These are phyloP conservation scores for Ectropis crepuscularia DNA, from an alignment of 2,888 invertebrate species.

Conservation along the genomic window DNA sequence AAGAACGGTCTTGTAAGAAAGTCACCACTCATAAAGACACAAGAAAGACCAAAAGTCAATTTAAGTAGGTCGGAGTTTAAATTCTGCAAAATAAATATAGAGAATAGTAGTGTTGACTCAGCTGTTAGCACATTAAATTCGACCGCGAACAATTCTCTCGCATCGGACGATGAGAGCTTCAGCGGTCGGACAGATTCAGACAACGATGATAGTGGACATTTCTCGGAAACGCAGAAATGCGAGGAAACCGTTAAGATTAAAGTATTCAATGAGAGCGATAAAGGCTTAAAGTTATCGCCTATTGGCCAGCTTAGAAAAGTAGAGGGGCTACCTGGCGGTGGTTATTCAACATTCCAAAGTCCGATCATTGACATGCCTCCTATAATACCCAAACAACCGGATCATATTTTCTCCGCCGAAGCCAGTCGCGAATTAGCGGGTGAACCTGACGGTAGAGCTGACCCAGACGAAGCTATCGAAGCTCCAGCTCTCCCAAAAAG, in stretches of 20 bases:
- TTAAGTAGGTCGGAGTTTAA: slow-evolving; percentile 81
- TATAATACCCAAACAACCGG: slow-evolving; percentile 74
- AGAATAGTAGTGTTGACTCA: slow-evolving; percentile 78
- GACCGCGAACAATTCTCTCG: slow-evolving; percentile 80
- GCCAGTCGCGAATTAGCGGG: slow-evolving; percentile 92
- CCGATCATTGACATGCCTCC: slow-evolving; percentile 79
- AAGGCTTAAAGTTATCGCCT: slow-evolving; percentile 75
- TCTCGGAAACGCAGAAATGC: slow-evolving; percentile 76
- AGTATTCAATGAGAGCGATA: slow-evolving; percentile 77
- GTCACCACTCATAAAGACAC: slow-evolving; percentile 87
- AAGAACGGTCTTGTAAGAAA: slow-evolving; percentile 83
- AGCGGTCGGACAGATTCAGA: slow-evolving; percentile 85
- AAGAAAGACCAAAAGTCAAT: slow-evolving; percentile 87
- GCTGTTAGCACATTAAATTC: slow-evolving; percentile 85
- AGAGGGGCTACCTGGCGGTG: slow-evolving; percentile 74
- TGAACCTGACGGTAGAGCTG: slow-evolving; percentile 94
- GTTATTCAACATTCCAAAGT: slow-evolving; percentile 79
- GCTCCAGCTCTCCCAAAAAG: slow-evolving; percentile 89
- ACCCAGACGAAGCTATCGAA: slow-evolving; percentile 89
- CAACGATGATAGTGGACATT: slow-evolving; percentile 83
- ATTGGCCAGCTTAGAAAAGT: slow-evolving; percentile 74
- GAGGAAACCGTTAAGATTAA: slow-evolving; percentile 82
- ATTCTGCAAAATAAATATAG: slow-evolving; percentile 82
- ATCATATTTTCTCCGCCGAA: slow-evolving; percentile 78
- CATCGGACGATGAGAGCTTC: slow-evolving; percentile 81